Base-by-base conservation (phyloP, 2,888 invertebrate species). In the Baronia brevicornis region DNA sequence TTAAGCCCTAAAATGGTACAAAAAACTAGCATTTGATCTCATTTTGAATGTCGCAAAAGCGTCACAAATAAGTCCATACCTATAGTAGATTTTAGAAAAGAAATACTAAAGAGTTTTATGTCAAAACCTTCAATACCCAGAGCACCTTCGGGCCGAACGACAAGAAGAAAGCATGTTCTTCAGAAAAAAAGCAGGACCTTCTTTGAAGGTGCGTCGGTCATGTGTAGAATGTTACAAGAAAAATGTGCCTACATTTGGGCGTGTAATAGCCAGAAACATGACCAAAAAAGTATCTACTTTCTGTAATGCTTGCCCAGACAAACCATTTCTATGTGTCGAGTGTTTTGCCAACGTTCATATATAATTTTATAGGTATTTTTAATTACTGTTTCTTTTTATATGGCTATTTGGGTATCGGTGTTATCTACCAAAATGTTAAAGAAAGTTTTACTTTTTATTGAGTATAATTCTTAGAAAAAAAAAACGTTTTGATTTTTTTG, bases 241-340 rank as follows among this genome's bases (percentile, higher is more conserved):
- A 17, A 47, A 42, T 38, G 49, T 47, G 28, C 20, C 36, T 4
- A 44, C 28, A 39, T 40, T 40, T 41, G 44, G 45, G 5, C 40
- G 42, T 33, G 26, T 21, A 43, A 10, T 43, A 8, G 47, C 48
- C 21, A 44, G 39, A 46, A 52, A 48, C 35, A 52, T 48, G 26
- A 43, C 46, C 5, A 48, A 48, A 43, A 52, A 48, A 46, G 44
- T 46, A 14, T 23, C 36, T 33, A 51, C 48, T 28, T 49, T 39
- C 24, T 49, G 49, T 41, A 28, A 37, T 12, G 21, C 26, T 39
- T 48, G 42, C 34, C 25, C 25, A 33, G 43, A 45, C 5, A 37
- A 43, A 34, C 41, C 36, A 23, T 36, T 41, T 45, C 31, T 41
- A 10, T 44, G 37, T 39, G 29, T 39, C 34, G 35, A 44, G 26